Percentiles rank a stretch among this genome's conserved stretches.
These are phyloP conservation scores for Xestia rhomboidea DNA, from an alignment of 2,888 invertebrate species.

Conservation along the genomic window DNA sequence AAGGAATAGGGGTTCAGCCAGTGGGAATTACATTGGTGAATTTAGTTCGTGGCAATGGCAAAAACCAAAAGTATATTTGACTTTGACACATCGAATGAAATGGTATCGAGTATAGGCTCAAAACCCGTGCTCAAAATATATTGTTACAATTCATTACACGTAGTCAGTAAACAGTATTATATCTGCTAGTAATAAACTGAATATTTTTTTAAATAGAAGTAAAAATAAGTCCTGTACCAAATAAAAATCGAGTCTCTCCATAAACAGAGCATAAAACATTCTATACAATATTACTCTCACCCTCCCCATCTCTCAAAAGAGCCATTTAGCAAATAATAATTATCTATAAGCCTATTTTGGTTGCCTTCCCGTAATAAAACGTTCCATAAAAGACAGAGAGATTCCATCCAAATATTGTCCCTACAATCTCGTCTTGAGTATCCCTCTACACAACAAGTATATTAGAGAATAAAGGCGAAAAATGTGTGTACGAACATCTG, in stretches of 20 bases:
- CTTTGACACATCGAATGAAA: not conserved
- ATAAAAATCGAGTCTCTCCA: not conserved
- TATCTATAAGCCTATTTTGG: conserved; percentile 41
- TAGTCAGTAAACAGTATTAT: not conserved
- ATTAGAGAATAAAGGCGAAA: conserved; percentile 51
- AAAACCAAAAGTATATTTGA: too few species aligned
- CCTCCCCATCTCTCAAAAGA: conserved; percentile 8
- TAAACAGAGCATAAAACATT: conserved; percentile 17
- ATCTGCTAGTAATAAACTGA: not conserved
- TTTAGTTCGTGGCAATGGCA: not conserved
- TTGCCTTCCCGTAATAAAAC: conserved; percentile 43
- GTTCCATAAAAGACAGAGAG: conserved; percentile 31
- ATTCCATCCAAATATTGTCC: conserved; percentile 46
- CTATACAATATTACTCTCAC: not conserved
- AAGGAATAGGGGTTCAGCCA: not conserved
- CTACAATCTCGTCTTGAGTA: conserved; percentile 38
- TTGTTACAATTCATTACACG: not conserved
- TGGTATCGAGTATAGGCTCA: not conserved
- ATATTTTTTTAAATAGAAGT: not conserved
- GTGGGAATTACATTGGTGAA: not conserved
- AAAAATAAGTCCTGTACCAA: not conserved
- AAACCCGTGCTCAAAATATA: not conserved
- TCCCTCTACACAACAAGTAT: conserved; percentile 37
- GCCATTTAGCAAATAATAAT: conserved; percentile 48
- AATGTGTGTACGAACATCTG: conserved; percentile 49